phyloP scores from a whole-genome alignment of 2,888 invertebrate genomes.

The Opisthograptis luteolata region DNA sequence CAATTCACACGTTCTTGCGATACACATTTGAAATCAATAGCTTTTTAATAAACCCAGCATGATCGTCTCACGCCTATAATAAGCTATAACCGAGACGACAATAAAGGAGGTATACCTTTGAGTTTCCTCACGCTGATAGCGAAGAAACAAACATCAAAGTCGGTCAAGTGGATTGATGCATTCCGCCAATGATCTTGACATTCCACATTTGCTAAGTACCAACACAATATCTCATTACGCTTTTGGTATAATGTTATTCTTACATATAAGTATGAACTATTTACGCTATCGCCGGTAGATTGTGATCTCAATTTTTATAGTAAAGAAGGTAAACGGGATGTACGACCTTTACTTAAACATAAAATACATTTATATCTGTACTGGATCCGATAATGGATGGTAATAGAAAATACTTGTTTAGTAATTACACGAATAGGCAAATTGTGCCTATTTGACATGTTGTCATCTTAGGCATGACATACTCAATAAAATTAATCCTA shows the following conservation, averaged over 20 bases:
- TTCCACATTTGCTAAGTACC: constrained; percentile 43
- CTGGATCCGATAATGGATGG: constrained; percentile 5
- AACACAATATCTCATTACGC: constrained; percentile 19
- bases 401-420: constrained; percentile 3
- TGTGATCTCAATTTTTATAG: constrained; percentile 16
- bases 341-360: constrained; percentile 5
- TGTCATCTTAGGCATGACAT: constrained; percentile 8
- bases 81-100: no score
- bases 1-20: constrained; percentile 21
- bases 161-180: constrained; percentile 69
- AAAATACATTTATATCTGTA: constrained; percentile 10
- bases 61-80: not conserved
- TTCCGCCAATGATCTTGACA: constrained; percentile 63
- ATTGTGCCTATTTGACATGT: constrained; percentile 20
- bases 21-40: constrained; percentile 17
- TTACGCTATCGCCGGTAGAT: constrained; percentile 6
- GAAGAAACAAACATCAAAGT: constrained; percentile 53
- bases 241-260: constrained; percentile 12
- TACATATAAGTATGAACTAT: constrained; percentile 13
- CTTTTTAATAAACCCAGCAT: not conserved
- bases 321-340: constrained; percentile 23
- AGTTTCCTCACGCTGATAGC: constrained; percentile 12
- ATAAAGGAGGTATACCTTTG: no score
- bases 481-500: not conserved
- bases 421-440: constrained; percentile 9